These are phyloP conservation scores for Atherix ibis DNA, from an alignment of 2,888 invertebrate species.

Conservation along the genomic window DNA sequence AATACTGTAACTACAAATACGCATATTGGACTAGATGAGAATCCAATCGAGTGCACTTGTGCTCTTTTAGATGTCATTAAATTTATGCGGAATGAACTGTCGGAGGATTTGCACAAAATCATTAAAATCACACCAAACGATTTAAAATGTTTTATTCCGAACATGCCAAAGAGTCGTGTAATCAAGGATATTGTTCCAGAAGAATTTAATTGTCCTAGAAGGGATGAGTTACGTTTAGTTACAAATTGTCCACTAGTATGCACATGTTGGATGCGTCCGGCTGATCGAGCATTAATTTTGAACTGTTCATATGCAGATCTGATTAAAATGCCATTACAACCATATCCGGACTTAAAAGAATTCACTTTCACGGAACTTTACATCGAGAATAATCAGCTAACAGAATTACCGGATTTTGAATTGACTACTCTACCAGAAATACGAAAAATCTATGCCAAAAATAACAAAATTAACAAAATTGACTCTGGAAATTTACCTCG, in stretches of 20 bases:
- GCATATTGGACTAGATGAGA: constrained; percentile 35
- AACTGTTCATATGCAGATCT: constrained; percentile 38
- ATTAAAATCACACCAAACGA: constrained; percentile 29
- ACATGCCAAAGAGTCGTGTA: constrained; percentile 16
- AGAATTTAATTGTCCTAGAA: constrained; percentile 35
- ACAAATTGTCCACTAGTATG: constrained; percentile 37
- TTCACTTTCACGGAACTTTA: constrained; percentile 33
- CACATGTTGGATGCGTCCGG: constrained; percentile 34
- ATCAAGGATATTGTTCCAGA: constrained; percentile 29
- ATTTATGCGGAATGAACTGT: constrained; percentile 34
- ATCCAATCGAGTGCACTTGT: constrained; percentile 50
- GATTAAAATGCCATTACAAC: constrained; percentile 31
- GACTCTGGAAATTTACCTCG: constrained; percentile 32
- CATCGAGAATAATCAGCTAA: constrained; percentile 32
- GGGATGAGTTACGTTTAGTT: constrained; percentile 16
- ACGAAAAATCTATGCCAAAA: constrained; percentile 33
- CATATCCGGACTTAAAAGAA: constrained; percentile 16
- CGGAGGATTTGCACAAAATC: constrained; percentile 24
- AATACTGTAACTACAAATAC: constrained; percentile 17
- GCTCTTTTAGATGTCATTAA: constrained; percentile 36
- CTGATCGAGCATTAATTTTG: constrained; percentile 34
- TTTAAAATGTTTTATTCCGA: constrained; percentile 34
- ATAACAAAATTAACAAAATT: constrained; percentile 34
- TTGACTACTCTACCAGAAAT: constrained; percentile 35
- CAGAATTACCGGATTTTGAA: constrained; percentile 23